A percentile compares a stretch with the other conserved stretches of the same genome.
phyloP scores from a whole-genome alignment of 2,113 vertebrate species.

The Chascanopsetta lugubris region DNA sequence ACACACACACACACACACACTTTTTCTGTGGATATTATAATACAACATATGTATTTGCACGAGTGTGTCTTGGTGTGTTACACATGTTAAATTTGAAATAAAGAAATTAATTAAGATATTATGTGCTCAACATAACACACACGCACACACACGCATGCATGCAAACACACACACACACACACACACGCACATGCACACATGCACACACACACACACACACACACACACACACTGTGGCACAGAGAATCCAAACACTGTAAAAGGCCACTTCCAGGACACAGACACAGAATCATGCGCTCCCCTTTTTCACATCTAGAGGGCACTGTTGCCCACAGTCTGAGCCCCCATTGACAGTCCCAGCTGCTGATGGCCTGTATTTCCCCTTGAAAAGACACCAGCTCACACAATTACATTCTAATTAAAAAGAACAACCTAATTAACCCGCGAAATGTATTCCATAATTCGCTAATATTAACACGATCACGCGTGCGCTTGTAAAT shows the following conservation, averaged over 20 bases:
- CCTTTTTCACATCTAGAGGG: slow-evolving; percentile 55
- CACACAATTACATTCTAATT: slow-evolving; percentile 79
- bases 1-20: no score
- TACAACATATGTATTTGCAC: neutral
- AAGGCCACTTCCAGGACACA: slow-evolving; percentile 19
- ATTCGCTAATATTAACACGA: slow-evolving; percentile 76
- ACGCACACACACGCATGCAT: neutral
- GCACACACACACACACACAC: neutral
- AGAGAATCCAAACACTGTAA: neutral
- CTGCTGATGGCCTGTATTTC: slow-evolving; percentile 53
- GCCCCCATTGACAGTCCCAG: slow-evolving; percentile 3
- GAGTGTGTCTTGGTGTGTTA: neutral
- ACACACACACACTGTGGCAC: neutral
- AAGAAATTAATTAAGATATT: neutral
- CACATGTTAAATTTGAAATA: neutral
- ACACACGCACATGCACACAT: neutral
- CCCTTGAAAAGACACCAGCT: slow-evolving; percentile 71
- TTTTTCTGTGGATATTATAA: no score
- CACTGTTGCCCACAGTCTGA: slow-evolving; percentile 69
- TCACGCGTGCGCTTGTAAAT: slow-evolving; percentile 76
- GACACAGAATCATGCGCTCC: slow-evolving; percentile 13
- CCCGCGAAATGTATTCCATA: slow-evolving; percentile 76
- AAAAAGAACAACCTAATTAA: slow-evolving; percentile 83
- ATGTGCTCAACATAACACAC: no score
- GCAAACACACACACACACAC: neutral